Percentiles rank a stretch among this genome's conserved stretches.
Conservation (phyloP, 2,113 vertebrate genomes). For the Cephalopholis sonnerati region DNA sequence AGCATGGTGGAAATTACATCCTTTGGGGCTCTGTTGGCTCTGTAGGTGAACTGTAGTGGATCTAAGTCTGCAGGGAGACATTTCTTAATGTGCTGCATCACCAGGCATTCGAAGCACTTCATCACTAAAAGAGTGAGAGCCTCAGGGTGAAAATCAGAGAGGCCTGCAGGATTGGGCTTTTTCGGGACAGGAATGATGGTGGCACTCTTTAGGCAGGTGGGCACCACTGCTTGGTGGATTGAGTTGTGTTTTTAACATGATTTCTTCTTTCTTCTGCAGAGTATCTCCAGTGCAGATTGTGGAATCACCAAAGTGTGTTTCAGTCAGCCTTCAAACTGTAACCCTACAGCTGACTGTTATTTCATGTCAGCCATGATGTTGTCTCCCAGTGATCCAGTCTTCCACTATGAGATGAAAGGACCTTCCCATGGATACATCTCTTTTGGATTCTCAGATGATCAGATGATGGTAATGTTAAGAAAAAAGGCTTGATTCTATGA, state of each 20-base stretch:
- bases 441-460: conserved; percentile 86
- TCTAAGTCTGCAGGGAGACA: no score
- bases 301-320: conserved; percentile 83
- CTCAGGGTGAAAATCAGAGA: no score
- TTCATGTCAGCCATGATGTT: conserved; percentile 78
- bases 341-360: conserved; percentile 74
- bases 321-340: conserved; percentile 76
- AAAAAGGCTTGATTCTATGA: not conserved
- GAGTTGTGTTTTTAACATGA: not conserved
- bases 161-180: no score
- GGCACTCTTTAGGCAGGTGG: no score
- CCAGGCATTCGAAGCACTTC: no score
- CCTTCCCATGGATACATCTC: conserved; percentile 79
- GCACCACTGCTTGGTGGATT: no score
- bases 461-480: conserved; percentile 78
- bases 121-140: no score
- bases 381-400: not conserved
- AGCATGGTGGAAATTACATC: no score
- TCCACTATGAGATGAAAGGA: conserved; percentile 79
- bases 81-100: no score
- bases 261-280: not conserved
- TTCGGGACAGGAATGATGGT: no score
- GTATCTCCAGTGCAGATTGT: conserved; percentile 69
- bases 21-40: no score
- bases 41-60: no score